Base-by-base conservation (phyloP, 1,140 invertebrate genomes). In the Pseudobourletiella spinata region DNA sequence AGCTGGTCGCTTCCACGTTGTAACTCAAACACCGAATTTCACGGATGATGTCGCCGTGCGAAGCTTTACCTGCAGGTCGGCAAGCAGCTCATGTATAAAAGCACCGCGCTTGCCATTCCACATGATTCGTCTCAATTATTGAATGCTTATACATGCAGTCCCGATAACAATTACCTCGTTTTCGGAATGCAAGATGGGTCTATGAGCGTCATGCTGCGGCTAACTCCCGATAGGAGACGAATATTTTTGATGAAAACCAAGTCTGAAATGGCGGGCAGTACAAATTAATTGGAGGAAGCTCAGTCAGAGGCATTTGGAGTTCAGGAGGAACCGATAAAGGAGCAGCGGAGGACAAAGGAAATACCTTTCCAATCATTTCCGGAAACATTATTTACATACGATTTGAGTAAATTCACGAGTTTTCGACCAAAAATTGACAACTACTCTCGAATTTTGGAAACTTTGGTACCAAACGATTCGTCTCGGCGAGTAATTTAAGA, bases 141-240 rank as follows among this genome's bases (percentile, higher is more conserved):
- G 16, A 54, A 24, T 39, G 26, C 24, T 61, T 59, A 56, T 59
- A 56, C 32, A 55, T 70, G 61, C 58, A 75, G 75, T 70, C 69
- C 54, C 26, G 72, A 77, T n/a, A 72, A 75, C 3, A 70, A 79
- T 28, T 84, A 81, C 66, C 65, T 85, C 0, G 69, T 88, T 16
- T 76, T 87, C 52, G 86, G 84, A 16, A 82, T 86, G 71, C 74
- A 82, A 57, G 79, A 83, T 57, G 87, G 87, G 14, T 79, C 81
- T 56, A 79, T 89, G 43, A 79, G 84, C 8, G 75, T 88, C 4
- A 80, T 84, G 61, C 76, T 75, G 61, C 72, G n/a, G 82, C 63
- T 28, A 61, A n/a, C n/a, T n/a, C n/a, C n/a, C n/a, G n/a, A n/a
- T n/a, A n/a, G n/a, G n/a, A n/a, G n/a, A n/a, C n/a, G n/a, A n/a